Evolutionary conservation across 2,888 invertebrate genomes (phyloP).

Genomic region (Hetaerina titia): DNA sequence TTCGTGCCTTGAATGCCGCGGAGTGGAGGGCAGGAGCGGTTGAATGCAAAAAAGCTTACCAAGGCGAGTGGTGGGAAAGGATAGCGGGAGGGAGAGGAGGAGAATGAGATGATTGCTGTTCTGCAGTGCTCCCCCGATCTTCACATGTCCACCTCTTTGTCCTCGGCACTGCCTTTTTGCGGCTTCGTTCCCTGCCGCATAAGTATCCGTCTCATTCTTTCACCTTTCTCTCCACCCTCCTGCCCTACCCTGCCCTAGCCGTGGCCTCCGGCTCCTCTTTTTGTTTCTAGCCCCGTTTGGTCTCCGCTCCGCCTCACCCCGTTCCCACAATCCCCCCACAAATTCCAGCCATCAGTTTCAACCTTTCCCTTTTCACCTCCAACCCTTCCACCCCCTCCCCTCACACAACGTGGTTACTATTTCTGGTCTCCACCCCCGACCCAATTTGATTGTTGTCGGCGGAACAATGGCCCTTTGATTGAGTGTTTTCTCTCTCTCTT

Average conservation of each 20-base stretch:
- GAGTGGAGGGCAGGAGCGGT: background rate
- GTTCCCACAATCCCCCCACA: background rate
- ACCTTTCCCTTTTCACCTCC: background rate
- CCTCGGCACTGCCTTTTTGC: background rate
- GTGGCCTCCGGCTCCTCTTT: background rate
- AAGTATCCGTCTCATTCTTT: conserved; percentile 27
- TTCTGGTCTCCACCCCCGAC: background rate
- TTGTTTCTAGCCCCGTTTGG: background rate
- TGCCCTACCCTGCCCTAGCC: too few relatives aligned
- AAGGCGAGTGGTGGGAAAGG: background rate
- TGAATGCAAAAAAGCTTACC: background rate
- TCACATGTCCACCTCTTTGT: background rate
- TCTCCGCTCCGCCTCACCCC: background rate
- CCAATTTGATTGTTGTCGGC: conserved; percentile 35
- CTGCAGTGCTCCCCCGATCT: background rate
- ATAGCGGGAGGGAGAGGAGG: background rate
- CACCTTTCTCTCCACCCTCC: background rate
- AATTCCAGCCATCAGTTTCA: background rate
- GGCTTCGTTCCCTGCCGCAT: conserved; percentile 27
- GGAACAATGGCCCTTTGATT: conserved; percentile 28
- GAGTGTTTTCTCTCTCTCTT: conserved; percentile 14
- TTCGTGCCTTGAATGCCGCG: background rate
- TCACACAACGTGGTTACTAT: background rate
- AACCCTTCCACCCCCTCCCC: background rate
- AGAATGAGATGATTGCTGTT: conserved; percentile 4